These are phyloP conservation scores for Caretta caretta DNA, from an alignment of 2,113 vertebrate species.

Conservation along the genomic window DNA sequence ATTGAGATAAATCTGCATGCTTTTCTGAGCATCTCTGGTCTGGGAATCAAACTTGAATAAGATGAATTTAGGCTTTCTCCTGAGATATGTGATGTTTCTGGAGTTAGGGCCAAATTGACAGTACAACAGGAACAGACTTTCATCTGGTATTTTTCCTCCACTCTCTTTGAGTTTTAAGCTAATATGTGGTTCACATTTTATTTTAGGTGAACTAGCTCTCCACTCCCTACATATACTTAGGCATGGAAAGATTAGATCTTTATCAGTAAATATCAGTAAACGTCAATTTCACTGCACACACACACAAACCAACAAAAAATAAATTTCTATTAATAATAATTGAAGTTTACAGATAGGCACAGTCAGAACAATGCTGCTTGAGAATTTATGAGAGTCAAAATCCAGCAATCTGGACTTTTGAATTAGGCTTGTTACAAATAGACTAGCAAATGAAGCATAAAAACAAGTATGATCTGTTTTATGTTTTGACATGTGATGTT, in stretches of 20 bases:
- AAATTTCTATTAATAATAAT: background rate
- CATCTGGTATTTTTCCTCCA: background rate
- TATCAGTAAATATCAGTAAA: background rate
- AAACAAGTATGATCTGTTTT: background rate
- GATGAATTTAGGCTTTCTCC: background rate
- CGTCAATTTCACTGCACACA: background rate
- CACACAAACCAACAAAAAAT: background rate
- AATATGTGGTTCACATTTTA: background rate
- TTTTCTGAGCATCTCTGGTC: background rate
- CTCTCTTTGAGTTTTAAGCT: background rate
- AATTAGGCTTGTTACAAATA: background rate
- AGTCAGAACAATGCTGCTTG: background rate
- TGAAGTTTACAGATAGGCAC: background rate
- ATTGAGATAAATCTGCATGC: background rate
- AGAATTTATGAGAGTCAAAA: background rate
- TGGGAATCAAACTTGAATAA: background rate
- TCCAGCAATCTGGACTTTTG: background rate
- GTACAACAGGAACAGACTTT: background rate
- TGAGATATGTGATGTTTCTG: background rate
- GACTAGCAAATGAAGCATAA: background rate
- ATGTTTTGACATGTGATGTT: background rate
- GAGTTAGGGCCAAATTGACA: background rate
- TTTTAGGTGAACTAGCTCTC: background rate
- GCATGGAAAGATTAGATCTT: background rate
- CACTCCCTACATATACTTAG: background rate